Percentiles rank a stretch among this genome's conserved stretches.
Conservation (phyloP, 2,113 vertebrate genomes). For the Athene cunicularia region DNA sequence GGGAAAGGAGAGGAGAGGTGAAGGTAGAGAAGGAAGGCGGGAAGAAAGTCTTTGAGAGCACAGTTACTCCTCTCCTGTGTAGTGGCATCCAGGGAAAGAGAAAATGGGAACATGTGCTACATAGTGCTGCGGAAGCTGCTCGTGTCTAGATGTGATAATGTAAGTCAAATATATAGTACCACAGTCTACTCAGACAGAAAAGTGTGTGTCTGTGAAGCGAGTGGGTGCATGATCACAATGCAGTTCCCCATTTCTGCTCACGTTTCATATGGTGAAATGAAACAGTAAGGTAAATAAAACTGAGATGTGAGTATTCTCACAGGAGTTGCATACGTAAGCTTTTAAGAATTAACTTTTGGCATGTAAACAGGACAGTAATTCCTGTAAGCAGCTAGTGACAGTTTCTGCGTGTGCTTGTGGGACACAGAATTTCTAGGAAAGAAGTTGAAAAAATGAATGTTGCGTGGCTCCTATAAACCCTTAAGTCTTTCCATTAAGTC, state of each 20-base stretch:
- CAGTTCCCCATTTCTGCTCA: neutral
- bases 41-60: neutral
- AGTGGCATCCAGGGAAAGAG: neutral
- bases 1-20: neutral
- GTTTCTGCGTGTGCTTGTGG: neutral
- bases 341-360: neutral
- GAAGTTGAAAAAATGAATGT: neutral
- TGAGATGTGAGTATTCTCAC: neutral
- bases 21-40: neutral
- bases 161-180: neutral
- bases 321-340: neutral
- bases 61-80: neutral
- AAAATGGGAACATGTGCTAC: neutral
- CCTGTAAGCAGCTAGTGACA: neutral
- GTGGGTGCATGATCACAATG: neutral
- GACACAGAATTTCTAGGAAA: neutral
- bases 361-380: neutral
- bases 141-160: neutral
- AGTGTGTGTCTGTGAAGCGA: neutral
- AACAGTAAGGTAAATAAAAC: neutral
- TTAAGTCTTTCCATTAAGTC: neutral
- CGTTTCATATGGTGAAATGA: neutral
- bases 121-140: neutral
- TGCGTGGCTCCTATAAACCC: accelerated
- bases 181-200: neutral